Percentiles rank a stretch among this genome's conserved stretches.
These are phyloP conservation scores for Synaphobranchus kaupii DNA, from an alignment of 2,797 vertebrate species.

Conservation along the genomic window DNA sequence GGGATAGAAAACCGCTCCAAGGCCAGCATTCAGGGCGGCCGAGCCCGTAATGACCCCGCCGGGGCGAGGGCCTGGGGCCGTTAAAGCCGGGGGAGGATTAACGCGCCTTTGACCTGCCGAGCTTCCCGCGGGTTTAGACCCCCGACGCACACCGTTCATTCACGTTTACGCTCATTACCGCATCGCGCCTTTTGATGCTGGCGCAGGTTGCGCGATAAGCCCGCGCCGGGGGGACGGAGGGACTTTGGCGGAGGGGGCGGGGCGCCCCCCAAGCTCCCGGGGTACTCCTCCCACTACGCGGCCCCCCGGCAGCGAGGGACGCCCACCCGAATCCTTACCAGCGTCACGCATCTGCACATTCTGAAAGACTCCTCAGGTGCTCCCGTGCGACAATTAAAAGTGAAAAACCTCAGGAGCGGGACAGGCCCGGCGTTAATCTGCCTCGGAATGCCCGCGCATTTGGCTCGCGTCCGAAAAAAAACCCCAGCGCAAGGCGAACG, in stretches of 20 bases:
- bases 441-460: not conserved
- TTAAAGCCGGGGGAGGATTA: slow-evolving; percentile 58
- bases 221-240: slow-evolving; percentile 62
- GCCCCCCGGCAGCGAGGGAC: not conserved
- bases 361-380: not conserved
- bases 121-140: slow-evolving; percentile 49
- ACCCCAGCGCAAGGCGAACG: not conserved
- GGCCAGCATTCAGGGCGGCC: not conserved
- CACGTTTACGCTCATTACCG: slow-evolving; percentile 76
- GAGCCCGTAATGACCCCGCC: slow-evolving; percentile 50
- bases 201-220: slow-evolving; percentile 53
- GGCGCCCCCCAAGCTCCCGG: not conserved
- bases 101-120: slow-evolving; percentile 45
- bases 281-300: not conserved
- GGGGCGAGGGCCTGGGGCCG: slow-evolving; percentile 55
- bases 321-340: not conserved
- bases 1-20: not conserved
- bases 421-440: not conserved
- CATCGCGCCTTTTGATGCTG: slow-evolving; percentile 66
- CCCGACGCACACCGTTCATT: slow-evolving; percentile 74
- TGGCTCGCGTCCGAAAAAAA: not conserved
- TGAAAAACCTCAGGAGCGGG: not conserved
- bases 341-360: not conserved
- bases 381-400: not conserved
- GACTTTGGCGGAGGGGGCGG: slow-evolving; percentile 44